phyloP scores from a whole-genome alignment of 2,797 vertebrate species.

The Myotis vivesi region DNA sequence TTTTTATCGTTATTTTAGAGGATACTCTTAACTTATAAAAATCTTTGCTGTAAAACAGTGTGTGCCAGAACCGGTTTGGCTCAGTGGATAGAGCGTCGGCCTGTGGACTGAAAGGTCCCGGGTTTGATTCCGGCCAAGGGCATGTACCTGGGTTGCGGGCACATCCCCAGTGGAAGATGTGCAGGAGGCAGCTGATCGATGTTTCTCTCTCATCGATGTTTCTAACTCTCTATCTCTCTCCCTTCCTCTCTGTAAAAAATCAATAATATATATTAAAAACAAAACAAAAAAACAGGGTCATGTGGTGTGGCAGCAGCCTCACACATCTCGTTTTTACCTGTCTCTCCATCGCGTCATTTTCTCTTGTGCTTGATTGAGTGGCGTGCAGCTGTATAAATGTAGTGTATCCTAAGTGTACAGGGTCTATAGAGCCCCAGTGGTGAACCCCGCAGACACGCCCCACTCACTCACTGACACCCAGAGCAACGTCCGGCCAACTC shows the following conservation, averaged over 20 bases:
- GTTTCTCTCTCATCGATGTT: too few species aligned
- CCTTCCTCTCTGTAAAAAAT: too few species aligned
- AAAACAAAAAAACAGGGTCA: too few species aligned
- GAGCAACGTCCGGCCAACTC: not conserved
- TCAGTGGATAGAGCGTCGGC: too few species aligned
- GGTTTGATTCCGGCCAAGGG: too few species aligned
- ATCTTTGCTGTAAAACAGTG: not conserved
- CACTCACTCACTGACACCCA: not conserved
- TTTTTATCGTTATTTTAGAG: not conserved
- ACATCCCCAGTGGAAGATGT: too few species aligned
- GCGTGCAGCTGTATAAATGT: not conserved
- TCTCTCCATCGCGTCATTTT: not conserved
- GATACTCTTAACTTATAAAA: not conserved
- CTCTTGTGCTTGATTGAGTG: not conserved
- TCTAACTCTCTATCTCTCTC: too few species aligned
- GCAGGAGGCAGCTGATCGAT: too few species aligned
- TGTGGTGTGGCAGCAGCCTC: not conserved
- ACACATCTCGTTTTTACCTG: not conserved
- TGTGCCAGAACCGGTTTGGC: too few species aligned
- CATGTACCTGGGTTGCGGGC: too few species aligned
- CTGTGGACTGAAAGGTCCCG: too few species aligned
- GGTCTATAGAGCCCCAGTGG: not conserved
- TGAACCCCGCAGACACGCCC: not conserved
- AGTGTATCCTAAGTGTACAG: not conserved
- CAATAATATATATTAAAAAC: too few species aligned